These are phyloP conservation scores for Steinernema feltiae DNA, from an alignment of 1,140 invertebrate genomes.

Conservation along the genomic window DNA sequence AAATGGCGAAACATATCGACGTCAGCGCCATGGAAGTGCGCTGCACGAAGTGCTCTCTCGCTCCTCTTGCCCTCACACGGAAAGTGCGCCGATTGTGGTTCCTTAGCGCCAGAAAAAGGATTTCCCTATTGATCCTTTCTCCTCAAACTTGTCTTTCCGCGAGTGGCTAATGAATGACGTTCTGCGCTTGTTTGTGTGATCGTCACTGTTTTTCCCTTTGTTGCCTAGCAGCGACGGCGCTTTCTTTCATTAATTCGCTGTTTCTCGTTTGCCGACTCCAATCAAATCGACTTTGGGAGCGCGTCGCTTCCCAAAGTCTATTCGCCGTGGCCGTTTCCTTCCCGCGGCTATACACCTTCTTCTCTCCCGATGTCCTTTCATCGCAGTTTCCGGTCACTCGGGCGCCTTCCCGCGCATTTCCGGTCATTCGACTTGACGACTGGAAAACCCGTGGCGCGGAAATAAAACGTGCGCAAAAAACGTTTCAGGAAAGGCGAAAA, in stretches of 20 bases:
- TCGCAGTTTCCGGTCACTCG: neutral
- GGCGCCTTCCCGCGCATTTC: neutral
- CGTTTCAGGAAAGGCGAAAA: neutral
- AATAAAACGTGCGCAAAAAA: neutral
- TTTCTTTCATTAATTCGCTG: neutral
- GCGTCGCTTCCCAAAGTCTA: too few species aligned
- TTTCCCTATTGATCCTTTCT: too few species aligned
- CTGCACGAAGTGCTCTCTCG: neutral
- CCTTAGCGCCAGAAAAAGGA: too few species aligned
- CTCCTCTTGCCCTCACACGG: too few species aligned
- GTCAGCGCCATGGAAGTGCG: neutral
- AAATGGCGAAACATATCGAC: slow-evolving; percentile 5
- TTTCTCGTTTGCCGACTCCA: slow-evolving; percentile 3
- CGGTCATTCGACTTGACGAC: neutral
- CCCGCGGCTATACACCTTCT: neutral
- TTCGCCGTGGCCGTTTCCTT: too few species aligned
- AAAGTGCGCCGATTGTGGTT: too few species aligned
- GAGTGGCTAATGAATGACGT: neutral
- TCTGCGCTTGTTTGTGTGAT: neutral
- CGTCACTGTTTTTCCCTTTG: neutral
- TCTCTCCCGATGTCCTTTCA: neutral
- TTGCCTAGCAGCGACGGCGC: slow-evolving; percentile 10
- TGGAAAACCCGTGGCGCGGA: neutral
- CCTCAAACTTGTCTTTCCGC: too few species aligned
- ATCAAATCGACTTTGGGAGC: too few species aligned